Base-by-base conservation (phyloP, 2,797 vertebrate species). In the Cynopterus sphinx region DNA sequence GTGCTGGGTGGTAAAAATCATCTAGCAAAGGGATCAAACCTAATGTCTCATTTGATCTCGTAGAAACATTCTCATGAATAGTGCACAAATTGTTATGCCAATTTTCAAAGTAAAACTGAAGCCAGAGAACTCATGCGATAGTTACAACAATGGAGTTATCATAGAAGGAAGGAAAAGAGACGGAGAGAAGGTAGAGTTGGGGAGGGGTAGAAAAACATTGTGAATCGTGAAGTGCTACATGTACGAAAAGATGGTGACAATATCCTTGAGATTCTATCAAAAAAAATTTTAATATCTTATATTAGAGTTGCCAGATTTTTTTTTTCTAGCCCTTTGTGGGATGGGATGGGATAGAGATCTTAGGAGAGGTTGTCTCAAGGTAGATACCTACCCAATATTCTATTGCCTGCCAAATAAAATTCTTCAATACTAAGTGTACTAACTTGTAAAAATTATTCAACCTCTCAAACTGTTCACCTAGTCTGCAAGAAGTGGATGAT, bases 391-490 rank as follows among this genome's bases (percentile, higher is more conserved):
- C 16, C 11, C 33, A 87, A 61, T 24, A 70, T 46, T 57, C 63
- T 86, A 28, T 49, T 31, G 9, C 46, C 78, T 36, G 49, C 70
- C 91, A 95, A 86, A 85, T 21, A 43, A 74, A 94, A 59, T 36
- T 81, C 46, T 82, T 96, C 31, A 26, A 0, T 55, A 26, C 73
- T 36, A 84, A 57, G 24, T 31, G 39, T 83, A 39, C 3, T 49
- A 88, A 86, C 68, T 46, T 93, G 46, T 55, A 75, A 31, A 57
- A 86, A 75, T 89, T 75, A 90, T 70, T 73, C 84, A 84, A 39
- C 26, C 79, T 86, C 59, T 95, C 39, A 8, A 79, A 71, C 24
- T 57, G 7, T 74, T 87, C 39, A 77, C 65, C 49, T 57, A 21
- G 22, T 87, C 88, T 94, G 26, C 22, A 93, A 73, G 86, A 83